phyloP scores from a whole-genome alignment of 2,113 vertebrate genomes.

The Haemorhous mexicanus region DNA sequence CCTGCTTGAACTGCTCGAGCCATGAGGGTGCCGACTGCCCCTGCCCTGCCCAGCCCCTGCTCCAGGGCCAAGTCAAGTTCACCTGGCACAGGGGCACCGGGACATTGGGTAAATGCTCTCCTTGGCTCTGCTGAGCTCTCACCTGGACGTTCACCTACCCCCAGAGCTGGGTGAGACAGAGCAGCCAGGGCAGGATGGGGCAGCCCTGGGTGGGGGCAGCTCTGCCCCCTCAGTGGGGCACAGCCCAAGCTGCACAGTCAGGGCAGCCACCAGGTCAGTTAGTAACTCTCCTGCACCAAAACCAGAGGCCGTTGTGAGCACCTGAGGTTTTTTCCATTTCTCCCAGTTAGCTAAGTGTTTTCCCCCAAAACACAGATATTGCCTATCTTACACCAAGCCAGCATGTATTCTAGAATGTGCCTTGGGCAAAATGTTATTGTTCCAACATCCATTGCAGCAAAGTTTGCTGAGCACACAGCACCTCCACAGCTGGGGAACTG shows the following conservation, averaged over 20 bases:
- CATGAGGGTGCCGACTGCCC: rapidly evolving
- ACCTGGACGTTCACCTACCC: neutral
- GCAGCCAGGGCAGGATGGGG: rapidly evolving
- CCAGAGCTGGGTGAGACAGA: rapidly evolving
- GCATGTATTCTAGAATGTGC: neutral
- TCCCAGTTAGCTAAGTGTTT: neutral
- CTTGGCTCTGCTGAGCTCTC: neutral
- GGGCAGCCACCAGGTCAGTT: neutral
- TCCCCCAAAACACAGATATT: neutral
- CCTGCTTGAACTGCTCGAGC: neutral
- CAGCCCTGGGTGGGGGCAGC: neutral
- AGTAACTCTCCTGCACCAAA: neutral
- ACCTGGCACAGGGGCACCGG: neutral
- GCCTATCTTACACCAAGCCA: neutral
- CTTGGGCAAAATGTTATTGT: neutral
- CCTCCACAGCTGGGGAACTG: rapidly evolving
- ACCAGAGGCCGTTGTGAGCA: neutral
- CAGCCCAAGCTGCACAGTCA: neutral
- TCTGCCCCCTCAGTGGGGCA: rapidly evolving
- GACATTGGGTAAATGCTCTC: rapidly evolving
- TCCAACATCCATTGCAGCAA: neutral
- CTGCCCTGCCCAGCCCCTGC: neutral
- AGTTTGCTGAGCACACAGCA: neutral
- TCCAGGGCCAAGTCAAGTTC: rapidly evolving
- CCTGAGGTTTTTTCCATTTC: neutral